A percentile compares a stretch with the other conserved stretches of the same genome.
phyloP scores from a whole-genome alignment of 2,888 invertebrate species.

The Trachelus stipa region DNA sequence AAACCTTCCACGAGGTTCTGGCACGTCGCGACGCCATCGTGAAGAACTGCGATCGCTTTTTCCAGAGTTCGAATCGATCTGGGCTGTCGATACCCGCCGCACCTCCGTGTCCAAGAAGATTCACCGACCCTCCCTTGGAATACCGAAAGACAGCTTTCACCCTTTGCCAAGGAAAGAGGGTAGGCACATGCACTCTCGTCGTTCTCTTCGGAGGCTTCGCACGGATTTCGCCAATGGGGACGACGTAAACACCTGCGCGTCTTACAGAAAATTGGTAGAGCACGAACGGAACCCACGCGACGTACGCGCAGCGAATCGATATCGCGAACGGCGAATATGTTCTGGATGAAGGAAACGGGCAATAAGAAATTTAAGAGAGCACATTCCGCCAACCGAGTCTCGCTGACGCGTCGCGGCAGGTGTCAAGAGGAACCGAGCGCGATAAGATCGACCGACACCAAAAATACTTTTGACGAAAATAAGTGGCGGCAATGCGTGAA shows the following conservation, averaged over 20 bases:
- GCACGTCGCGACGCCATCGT: background rate
- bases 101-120: constrained; percentile 22
- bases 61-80: constrained; percentile 21
- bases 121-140: constrained; percentile 1
- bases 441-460: constrained; percentile 4
- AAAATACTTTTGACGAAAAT: constrained; percentile 5
- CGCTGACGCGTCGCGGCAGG: constrained; percentile 5
- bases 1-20: background rate
- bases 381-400: background rate
- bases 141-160: background rate
- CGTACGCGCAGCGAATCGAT: background rate
- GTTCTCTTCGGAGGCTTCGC: background rate
- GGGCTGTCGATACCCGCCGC: constrained; percentile 17
- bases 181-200: background rate
- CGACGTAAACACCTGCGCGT: background rate
- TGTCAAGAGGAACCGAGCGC: background rate
- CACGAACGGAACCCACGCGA: background rate
- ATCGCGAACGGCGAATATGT: background rate
- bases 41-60: background rate
- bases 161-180: background rate
- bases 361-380: background rate
- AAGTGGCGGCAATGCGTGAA: background rate
- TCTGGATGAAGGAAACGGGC: background rate
- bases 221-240: background rate
- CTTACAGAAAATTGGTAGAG: background rate